These are phyloP conservation scores for Drosophila neutralis DNA, from an alignment of 2,888 invertebrate species.

Conservation along the genomic window DNA sequence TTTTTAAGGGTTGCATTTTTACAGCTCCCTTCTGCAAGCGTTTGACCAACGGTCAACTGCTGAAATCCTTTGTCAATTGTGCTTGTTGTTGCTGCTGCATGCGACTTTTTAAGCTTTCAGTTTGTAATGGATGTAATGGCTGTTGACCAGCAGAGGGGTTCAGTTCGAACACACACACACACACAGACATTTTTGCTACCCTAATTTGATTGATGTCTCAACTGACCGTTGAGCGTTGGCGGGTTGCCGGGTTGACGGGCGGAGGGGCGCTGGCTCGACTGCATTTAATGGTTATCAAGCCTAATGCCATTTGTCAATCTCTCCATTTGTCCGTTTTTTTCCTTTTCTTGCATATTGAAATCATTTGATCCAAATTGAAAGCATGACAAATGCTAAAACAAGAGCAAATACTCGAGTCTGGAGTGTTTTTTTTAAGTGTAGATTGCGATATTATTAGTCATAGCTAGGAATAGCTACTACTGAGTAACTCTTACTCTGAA, in stretches of 20 bases:
- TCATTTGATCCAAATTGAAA: slow-evolving; percentile 27
- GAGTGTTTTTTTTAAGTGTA: not conserved
- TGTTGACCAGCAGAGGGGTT: slow-evolving; percentile 3
- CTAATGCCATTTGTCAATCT: slow-evolving; percentile 73
- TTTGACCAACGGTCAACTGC: slow-evolving; percentile 63
- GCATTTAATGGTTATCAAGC: slow-evolving; percentile 67
- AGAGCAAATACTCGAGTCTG: slow-evolving; percentile 3
- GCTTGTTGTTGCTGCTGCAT: slow-evolving; percentile 17
- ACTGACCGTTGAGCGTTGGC: slow-evolving; percentile 74
- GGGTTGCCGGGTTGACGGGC: not conserved
- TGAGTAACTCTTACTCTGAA: not conserved
- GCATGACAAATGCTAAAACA: slow-evolving; percentile 12
- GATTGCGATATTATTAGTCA: not conserved
- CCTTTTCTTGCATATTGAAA: not conserved
- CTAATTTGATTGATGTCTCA: slow-evolving; percentile 74
- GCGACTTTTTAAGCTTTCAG: slow-evolving; percentile 63
- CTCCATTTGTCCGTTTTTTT: slow-evolving; percentile 37
- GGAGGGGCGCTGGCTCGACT: slow-evolving; percentile 14
- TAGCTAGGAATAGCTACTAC: not conserved
- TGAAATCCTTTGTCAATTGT: slow-evolving; percentile 30
- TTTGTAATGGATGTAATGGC: slow-evolving; percentile 23
- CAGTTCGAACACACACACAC: slow-evolving; percentile 1
- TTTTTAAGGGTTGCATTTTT: slow-evolving; percentile 56
- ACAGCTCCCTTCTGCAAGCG: slow-evolving; percentile 8
- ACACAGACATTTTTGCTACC: slow-evolving; percentile 29